These are phyloP conservation scores for Dreissena polymorpha DNA, from an alignment of 1,140 invertebrate species.

Conservation along the genomic window DNA sequence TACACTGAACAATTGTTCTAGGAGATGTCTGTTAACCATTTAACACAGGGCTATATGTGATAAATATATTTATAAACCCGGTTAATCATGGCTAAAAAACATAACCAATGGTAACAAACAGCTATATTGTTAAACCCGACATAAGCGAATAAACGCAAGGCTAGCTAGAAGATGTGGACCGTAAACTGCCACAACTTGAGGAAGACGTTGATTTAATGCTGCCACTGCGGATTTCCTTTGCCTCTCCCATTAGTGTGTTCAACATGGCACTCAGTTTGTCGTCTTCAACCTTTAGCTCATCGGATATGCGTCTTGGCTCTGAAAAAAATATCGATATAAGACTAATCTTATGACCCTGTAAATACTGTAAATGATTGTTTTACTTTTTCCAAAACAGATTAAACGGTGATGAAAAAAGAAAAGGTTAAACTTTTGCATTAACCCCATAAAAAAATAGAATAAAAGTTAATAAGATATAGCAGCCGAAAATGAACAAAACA, in stretches of 20 bases:
- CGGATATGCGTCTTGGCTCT: slow-evolving; percentile 57
- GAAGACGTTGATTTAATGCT: slow-evolving; percentile 53
- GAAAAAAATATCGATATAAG: slow-evolving; percentile 13
- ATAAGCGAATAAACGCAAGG: background rate
- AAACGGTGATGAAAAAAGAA: too few relatives aligned
- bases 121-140: too few relatives aligned
- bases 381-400: too few relatives aligned
- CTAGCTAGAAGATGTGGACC: slow-evolving; percentile 45
- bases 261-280: slow-evolving; percentile 75
- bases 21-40: too few relatives aligned
- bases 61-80: too few relatives aligned
- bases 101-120: too few relatives aligned
- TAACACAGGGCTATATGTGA: too few relatives aligned
- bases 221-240: slow-evolving; percentile 73
- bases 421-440: too few relatives aligned
- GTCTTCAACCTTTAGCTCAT: slow-evolving; percentile 69
- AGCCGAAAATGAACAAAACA: background rate
- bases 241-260: slow-evolving; percentile 74
- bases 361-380: too few relatives aligned
- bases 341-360: background rate
- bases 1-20: too few relatives aligned
- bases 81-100: too few relatives aligned
- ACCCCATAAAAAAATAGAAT: background rate
- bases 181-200: slow-evolving; percentile 43
- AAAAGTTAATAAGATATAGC: background rate